Percentiles rank a stretch among this genome's conserved stretches.
These are phyloP conservation scores for Siderastrea radians DNA, from an alignment of 92 coral and sea anemone genomes.

Conservation along the genomic window DNA sequence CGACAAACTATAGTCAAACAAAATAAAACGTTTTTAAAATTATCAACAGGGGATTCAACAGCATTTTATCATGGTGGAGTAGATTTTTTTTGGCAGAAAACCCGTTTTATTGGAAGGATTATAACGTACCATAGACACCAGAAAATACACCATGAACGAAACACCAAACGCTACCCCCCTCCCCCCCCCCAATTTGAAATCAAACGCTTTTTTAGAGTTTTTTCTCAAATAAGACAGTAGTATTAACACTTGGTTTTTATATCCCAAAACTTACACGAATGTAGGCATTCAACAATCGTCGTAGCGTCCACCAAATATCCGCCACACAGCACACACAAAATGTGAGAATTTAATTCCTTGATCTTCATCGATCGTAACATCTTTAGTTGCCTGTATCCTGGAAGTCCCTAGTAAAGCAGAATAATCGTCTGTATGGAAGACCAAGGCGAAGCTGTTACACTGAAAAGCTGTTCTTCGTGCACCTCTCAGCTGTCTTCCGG, in stretches of 20 bases:
- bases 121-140: no score
- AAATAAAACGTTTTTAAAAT: not conserved
- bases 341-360: constrained; percentile 80
- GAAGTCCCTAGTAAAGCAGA: not conserved
- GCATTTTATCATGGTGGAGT: not conserved
- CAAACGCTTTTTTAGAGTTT: no score
- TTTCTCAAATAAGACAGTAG: no score
- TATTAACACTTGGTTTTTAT: no score
- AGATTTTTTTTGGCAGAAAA: not conserved
- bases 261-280: constrained; percentile 87
- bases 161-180: no score
- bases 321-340: constrained; percentile 90
- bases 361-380: constrained; percentile 30
- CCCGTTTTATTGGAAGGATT: no score
- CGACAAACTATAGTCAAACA: constrained; percentile 67
- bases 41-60: not conserved
- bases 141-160: no score
- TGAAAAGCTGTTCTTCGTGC: no score
- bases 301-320: constrained; percentile 97
- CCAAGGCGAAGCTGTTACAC: no score
- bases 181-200: no score
- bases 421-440: no score
- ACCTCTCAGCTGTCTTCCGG: no score
- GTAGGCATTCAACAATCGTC: constrained; percentile 95
- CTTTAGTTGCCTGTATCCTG: not conserved